Conservation (phyloP, 2,888 invertebrate species). For the Trimorus sp. region DNA sequence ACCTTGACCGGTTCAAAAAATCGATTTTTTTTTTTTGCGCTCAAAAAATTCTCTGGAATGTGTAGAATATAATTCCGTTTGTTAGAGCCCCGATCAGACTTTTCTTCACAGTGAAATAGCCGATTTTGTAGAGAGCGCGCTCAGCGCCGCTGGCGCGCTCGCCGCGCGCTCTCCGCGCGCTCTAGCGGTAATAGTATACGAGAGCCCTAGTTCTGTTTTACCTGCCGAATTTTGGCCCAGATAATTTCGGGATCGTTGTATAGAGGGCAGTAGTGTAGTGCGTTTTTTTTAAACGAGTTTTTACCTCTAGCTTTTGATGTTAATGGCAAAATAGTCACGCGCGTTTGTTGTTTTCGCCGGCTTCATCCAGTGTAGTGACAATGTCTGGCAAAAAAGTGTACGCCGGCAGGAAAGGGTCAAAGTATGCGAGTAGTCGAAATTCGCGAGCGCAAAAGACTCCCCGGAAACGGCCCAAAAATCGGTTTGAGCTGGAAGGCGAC, state of each 20-base stretch:
- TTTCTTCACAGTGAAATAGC: neutral
- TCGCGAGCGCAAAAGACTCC: slow-evolving; percentile 1
- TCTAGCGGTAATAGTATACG: neutral
- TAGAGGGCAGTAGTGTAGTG: neutral
- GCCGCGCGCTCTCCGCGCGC: neutral
- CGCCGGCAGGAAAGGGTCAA: slow-evolving; percentile 21
- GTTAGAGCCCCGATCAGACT: neutral
- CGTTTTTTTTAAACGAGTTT: neutral
- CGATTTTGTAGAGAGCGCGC: neutral
- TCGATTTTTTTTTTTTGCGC: slow-evolving; percentile 7
- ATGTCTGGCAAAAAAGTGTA: slow-evolving; percentile 25
- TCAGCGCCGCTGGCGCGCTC: too few relatives aligned
- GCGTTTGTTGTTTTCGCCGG: slow-evolving; percentile 2
- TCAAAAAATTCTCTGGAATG: neutral
- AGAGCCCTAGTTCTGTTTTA: neutral
- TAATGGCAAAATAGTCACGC: slow-evolving; percentile 2
- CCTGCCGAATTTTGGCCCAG: neutral
- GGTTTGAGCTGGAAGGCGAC: slow-evolving; percentile 16
- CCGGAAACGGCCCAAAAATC: slow-evolving; percentile 2
- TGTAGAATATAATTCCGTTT: slow-evolving; percentile 1
- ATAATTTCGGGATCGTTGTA: neutral
- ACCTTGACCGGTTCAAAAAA: slow-evolving; percentile 7
- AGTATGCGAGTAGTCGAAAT: neutral
- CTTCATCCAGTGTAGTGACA: neutral
- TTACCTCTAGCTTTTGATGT: neutral